phyloP scores from a whole-genome alignment of 35 echinoderm and acorn worm genomes.

The Lytechinus variegatus region DNA sequence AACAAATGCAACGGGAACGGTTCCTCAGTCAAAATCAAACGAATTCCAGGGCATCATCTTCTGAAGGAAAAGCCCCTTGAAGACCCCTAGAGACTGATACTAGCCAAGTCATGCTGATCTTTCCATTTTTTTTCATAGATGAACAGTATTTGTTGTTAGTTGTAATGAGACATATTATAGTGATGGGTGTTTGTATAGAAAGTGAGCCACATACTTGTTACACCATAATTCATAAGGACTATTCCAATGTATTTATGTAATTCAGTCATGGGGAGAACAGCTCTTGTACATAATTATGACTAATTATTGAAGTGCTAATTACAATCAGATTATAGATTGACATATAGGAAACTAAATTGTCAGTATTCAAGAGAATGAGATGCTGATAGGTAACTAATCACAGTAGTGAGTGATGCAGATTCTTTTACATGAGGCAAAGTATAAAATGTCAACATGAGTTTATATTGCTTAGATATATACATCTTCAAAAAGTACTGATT shows the following conservation, averaged over 20 bases:
- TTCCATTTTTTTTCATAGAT: background rate
- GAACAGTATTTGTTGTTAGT: background rate
- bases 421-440: background rate
- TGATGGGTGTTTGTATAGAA: background rate
- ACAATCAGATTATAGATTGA: background rate
- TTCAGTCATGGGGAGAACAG: background rate
- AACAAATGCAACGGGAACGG: constrained; percentile 50
- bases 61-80: background rate
- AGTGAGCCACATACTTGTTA: background rate
- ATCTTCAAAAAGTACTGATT: background rate
- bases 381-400: background rate
- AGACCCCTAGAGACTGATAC: background rate
- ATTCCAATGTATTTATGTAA: background rate
- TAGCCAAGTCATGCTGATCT: background rate
- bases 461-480: background rate
- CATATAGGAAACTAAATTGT: background rate
- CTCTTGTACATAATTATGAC: background rate
- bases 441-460: background rate
- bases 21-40: background rate
- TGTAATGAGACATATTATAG: background rate
- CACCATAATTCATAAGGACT: background rate
- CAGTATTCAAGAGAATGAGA: background rate
- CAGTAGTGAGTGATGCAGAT: background rate
- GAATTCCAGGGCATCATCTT: background rate
- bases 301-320: background rate